A percentile compares a stretch with the other conserved stretches of the same genome.
phyloP scores from a whole-genome alignment of 2,797 vertebrate species.

The Nyctibius grandis region DNA sequence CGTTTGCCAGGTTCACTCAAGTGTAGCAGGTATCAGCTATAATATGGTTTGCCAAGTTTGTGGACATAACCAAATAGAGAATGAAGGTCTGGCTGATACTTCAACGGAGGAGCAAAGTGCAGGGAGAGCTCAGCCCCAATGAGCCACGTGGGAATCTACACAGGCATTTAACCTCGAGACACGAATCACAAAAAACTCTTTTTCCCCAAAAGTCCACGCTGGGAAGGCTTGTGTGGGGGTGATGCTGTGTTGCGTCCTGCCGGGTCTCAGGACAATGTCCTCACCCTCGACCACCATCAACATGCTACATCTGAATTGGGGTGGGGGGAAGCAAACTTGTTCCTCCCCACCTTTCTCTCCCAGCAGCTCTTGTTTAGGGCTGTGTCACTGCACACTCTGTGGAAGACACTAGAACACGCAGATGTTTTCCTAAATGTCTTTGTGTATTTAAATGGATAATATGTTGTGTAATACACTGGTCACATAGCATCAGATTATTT shows the following conservation, averaged over 20 bases:
- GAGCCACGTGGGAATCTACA: background rate
- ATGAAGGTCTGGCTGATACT: background rate
- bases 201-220: background rate
- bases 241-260: background rate
- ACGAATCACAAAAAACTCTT: background rate
- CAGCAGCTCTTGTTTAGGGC: background rate
- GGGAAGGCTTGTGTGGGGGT: background rate
- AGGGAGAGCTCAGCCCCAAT: background rate
- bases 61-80: slow-evolving; percentile 5
- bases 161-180: background rate
- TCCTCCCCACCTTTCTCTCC: background rate
- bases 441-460: background rate
- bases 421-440: background rate
- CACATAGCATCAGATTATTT: background rate
- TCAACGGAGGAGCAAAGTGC: background rate
- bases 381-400: background rate
- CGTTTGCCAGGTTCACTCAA: background rate
- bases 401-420: fast-evolving
- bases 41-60: background rate
- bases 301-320: fast-evolving
- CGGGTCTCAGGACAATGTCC: fast-evolving
- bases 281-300: background rate
- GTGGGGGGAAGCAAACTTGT: background rate
- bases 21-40: background rate
- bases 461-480: background rate